Percentiles rank a stretch among this genome's conserved stretches.
Conservation (phyloP, 2,113 vertebrate species). For the Spizaetus ornatus region DNA sequence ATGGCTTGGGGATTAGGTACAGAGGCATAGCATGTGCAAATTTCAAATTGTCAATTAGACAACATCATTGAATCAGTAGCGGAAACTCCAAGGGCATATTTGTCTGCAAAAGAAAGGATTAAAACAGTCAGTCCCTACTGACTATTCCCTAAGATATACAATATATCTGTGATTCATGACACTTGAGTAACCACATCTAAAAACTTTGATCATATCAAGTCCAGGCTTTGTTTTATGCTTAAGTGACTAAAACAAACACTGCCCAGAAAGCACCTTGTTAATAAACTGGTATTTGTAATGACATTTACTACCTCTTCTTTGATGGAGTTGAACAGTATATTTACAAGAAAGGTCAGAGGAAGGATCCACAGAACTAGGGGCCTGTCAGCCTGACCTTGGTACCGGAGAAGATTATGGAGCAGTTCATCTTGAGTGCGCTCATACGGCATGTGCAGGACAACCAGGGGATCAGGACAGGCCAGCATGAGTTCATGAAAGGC, state of each 20-base stretch:
- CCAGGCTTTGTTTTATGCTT: conserved; percentile 16
- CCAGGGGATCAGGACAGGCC: too few species aligned
- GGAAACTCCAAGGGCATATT: conserved; percentile 56
- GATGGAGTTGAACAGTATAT: not conserved
- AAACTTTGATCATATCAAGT: conserved; percentile 10
- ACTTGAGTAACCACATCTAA: not conserved
- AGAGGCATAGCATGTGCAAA: conserved; percentile 35
- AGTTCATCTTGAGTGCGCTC: too few species aligned
- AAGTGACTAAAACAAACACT: conserved; percentile 1
- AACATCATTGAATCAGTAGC: conserved; percentile 41
- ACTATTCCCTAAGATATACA: not conserved
- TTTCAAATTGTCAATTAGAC: conserved; percentile 68
- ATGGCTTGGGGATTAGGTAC: conserved; percentile 47
- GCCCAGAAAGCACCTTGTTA: not conserved
- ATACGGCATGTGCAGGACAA: too few species aligned
- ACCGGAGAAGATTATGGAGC: too few species aligned
- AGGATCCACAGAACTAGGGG: too few species aligned
- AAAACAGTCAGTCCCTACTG: conserved; percentile 7
- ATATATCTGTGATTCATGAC: conserved; percentile 27
- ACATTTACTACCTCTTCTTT: not conserved
- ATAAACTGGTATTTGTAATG: not conserved
- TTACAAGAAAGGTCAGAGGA: too few species aligned
- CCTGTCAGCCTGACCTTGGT: too few species aligned
- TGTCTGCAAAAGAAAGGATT: conserved; percentile 54
- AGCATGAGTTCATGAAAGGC: too few species aligned